These are phyloP conservation scores for Cerastis rubricosa DNA, from an alignment of 2,888 invertebrate species.

Conservation along the genomic window DNA sequence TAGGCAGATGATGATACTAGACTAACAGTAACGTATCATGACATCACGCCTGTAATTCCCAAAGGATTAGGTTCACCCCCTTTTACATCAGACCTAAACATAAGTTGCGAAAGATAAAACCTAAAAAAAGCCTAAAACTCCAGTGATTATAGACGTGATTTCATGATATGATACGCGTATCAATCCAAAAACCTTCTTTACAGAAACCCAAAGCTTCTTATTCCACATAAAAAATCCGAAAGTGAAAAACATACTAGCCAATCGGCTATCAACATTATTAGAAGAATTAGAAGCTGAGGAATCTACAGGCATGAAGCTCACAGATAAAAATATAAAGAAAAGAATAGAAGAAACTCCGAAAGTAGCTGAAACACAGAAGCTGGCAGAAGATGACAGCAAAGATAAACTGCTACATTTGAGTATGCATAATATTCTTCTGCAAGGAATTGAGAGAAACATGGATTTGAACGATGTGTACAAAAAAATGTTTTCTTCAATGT, in stretches of 20 bases:
- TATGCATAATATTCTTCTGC: constrained; percentile 80
- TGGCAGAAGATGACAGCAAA: constrained; percentile 7
- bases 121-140: too few species aligned
- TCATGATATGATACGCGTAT: too few species aligned
- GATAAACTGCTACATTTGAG: constrained; percentile 78
- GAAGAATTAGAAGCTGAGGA: constrained; percentile 81
- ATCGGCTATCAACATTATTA: constrained; percentile 75
- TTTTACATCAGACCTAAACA: too few species aligned
- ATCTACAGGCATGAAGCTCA: constrained; percentile 24
- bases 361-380: background rate
- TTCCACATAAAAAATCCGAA: constrained; percentile 77
- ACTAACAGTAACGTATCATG: too few species aligned
- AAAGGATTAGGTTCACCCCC: too few species aligned
- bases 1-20: too few species aligned
- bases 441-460: constrained; percentile 80
- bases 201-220: constrained; percentile 75
- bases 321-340: constrained; percentile 28
- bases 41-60: too few species aligned
- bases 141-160: too few species aligned
- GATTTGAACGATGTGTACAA: constrained; percentile 78
- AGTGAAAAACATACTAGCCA: constrained; percentile 77
- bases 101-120: too few species aligned
- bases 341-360: constrained; percentile 17
- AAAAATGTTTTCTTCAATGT: constrained; percentile 67
- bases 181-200: constrained; percentile 40